Base-by-base conservation (phyloP, 2,888 invertebrate genomes). In the Cephus pulcher region DNA sequence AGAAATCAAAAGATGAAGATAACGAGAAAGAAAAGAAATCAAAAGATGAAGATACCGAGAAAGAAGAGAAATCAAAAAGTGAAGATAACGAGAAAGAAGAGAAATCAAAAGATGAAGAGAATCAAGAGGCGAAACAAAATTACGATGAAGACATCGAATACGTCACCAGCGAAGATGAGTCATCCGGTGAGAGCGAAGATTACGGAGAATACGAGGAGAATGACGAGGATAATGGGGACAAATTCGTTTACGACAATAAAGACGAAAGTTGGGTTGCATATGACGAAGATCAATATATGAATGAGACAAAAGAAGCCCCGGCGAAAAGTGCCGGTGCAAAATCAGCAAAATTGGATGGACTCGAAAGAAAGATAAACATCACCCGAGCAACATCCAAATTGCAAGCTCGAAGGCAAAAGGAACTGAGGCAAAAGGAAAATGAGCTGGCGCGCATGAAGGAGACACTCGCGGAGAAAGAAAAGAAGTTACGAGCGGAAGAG, bases 181-280 rank as follows among this genome's bases (percentile, higher is more conserved):
- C 71, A 32, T 9, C 9, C 6, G 23, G 4, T 34, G 70, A 70
- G 34, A 12, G 76, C 1, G 76, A 79, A 33, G 74, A 79, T 34
- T 76, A 78, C 34, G 78, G 70, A 34, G 78, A 78, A 15, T 70
- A 76, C 12, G 82, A 80, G 9, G 73, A 78, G 11, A 78, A 76
- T 12, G 80, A 75, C 4, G 78, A 80, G 11, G 70, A 69, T 3
- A 56, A 56, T 56, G 56, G 56, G 23, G 56, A 56, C 1, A 6
- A 23, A 1, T 56, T 56, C 23, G 56, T 75, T 32, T 73, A 40
- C 11, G 76, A 75, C 12, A 78, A 75, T 68, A 12, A 78, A 6
- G 70, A 80, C 15, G 80, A 74, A 12, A 40, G 70, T 9, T 76
- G 76, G 76, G 68, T 76, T 30, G 73, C 33, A 34, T 56, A 76